A percentile compares a stretch with the other conserved stretches of the same genome.
phyloP scores from a whole-genome alignment of 2,113 vertebrate species.

The Ploceus nigricollis region DNA sequence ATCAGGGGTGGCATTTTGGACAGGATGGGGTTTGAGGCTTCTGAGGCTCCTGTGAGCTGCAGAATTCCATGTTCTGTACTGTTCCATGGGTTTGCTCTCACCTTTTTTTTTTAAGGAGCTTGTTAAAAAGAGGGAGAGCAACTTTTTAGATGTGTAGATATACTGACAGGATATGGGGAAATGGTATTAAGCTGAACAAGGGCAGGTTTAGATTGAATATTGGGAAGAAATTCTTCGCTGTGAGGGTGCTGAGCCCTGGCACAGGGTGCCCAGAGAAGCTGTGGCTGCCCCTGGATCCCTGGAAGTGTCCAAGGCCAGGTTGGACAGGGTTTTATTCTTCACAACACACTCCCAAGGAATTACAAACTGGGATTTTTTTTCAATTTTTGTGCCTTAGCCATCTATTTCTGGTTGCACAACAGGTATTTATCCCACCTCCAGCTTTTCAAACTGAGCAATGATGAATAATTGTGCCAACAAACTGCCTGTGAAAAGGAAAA shows the following conservation, averaged over 20 bases:
- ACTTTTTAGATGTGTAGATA: neutral
- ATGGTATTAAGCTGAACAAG: neutral
- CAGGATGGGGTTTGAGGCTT: rapidly evolving
- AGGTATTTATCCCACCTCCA: neutral
- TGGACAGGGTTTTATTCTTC: neutral
- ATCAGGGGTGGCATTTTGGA: neutral
- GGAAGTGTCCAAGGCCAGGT: neutral
- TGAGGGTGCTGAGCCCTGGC: rapidly evolving
- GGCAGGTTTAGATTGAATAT: neutral
- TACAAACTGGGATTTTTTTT: neutral
- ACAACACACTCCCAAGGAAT: neutral
- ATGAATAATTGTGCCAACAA: neutral
- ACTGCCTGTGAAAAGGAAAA: neutral
- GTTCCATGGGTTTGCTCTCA: neutral
- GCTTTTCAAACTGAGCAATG: neutral
- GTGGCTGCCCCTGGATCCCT: neutral
- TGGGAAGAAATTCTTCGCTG: neutral
- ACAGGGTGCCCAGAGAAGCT: neutral
- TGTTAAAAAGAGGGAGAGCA: neutral
- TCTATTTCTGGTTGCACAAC: neutral
- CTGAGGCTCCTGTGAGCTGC: neutral
- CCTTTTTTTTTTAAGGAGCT: neutral
- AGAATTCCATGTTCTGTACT: neutral
- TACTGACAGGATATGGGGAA: neutral
- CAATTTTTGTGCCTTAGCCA: neutral